Conservation (phyloP, 2,113 vertebrate genomes). For the Stegostoma tigrinum region DNA sequence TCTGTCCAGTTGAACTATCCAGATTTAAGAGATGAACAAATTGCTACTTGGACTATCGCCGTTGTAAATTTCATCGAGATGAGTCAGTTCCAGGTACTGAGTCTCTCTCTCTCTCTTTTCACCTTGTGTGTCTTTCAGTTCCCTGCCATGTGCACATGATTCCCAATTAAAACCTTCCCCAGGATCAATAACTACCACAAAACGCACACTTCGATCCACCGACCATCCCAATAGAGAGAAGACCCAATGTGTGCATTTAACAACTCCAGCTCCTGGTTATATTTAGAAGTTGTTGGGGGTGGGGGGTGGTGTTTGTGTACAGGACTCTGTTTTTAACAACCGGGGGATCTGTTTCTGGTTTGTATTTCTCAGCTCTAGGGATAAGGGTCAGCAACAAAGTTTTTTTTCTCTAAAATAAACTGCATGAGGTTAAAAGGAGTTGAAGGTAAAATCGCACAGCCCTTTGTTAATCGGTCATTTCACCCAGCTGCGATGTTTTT, state of each 20-base stretch:
- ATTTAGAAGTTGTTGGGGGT: background rate
- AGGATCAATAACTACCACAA: conserved; percentile 10
- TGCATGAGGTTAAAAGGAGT: background rate
- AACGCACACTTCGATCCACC: background rate
- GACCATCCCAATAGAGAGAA: background rate
- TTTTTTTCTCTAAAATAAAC: background rate
- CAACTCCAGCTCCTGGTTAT: background rate
- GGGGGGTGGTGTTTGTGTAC: no score
- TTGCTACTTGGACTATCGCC: background rate
- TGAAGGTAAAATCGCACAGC: background rate
- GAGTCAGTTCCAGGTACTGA: conserved; percentile 2
- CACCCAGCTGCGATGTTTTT: background rate
- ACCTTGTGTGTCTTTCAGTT: background rate
- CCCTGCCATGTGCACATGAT: conserved; percentile 5
- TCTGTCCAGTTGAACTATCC: conserved; percentile 40
- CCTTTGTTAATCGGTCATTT: background rate
- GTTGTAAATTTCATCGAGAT: background rate
- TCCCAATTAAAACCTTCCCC: conserved; percentile 24
- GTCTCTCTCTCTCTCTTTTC: background rate
- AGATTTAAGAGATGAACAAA: background rate
- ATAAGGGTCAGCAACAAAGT: background rate
- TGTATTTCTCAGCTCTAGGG: background rate
- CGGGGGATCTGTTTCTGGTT: background rate
- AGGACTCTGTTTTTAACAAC: background rate
- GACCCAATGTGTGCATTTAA: background rate